Base-by-base conservation (phyloP, 1,140 invertebrate genomes). In the Dendrolimus kikuchii region DNA sequence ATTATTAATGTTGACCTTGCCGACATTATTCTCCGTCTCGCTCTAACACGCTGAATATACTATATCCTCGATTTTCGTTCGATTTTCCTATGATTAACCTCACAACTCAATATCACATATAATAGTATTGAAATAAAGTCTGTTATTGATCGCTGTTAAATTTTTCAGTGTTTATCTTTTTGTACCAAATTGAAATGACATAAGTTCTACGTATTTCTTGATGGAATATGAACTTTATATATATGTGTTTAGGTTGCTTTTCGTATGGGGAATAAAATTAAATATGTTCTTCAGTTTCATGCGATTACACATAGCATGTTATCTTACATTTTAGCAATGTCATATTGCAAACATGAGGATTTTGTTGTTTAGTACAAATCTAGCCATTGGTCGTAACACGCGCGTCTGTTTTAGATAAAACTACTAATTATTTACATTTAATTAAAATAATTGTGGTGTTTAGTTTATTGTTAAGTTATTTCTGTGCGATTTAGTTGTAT, bases 291-390 rank as follows among this genome's bases (percentile, higher is more conserved):
- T 57, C 59, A 48, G 51, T 55, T 55, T 6, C 42, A 23, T 10
- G 43, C 46, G 40, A 23, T 47, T 8, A 36, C 47, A 51, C 53
- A 38, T 9, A 47, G 48, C 40, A 66, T 76, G 74, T 81, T 81
- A 82, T 82, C 79, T 71, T 68, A 64, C 64, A 70, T 76, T 72
- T 61, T 77, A 77, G 71, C 75, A 75, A 77, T 81, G 80, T 83
- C 73, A 76, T 76, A 78, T 64, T 68, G 62, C 74, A 69, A 72
- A 75, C 65, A 80, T 63, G 40, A 9, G 43, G 46, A 48, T 58
- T 60, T 60, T 63, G 56, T 55, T 68, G 64, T 59, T 58, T 52
- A 54, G 57, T 59, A 49, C 39, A 38, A 37, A 57, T 59, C 38
- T 42, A 38, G 48, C 10, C 5, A 5, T 38, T 23, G 5, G 38